phyloP scores from a whole-genome alignment of 2,888 invertebrate genomes.

The Brachyptera putata region DNA sequence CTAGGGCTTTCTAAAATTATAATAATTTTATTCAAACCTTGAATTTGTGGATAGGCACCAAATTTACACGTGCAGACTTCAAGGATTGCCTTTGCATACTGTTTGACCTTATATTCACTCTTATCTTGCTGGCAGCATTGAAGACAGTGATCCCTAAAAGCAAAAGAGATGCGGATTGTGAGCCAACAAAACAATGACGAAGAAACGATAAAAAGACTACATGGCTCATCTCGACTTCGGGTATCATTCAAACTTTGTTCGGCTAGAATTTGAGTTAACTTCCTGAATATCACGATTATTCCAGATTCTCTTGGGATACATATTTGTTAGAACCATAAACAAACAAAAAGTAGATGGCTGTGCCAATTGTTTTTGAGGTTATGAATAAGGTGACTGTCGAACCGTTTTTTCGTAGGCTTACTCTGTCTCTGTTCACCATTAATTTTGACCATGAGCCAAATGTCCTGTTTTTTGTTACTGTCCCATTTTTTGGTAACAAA shows the following conservation, averaged over 20 bases:
- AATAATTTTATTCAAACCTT: slow-evolving; percentile 60
- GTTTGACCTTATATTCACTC: slow-evolving; percentile 58
- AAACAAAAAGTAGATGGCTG: too few species aligned
- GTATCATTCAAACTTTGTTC: not conserved
- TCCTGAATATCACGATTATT: not conserved
- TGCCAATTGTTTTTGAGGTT: too few species aligned
- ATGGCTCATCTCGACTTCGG: not conserved
- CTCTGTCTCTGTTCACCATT: too few species aligned
- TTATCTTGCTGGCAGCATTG: slow-evolving; percentile 79
- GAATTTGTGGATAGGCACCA: slow-evolving; percentile 95
- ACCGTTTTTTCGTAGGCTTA: too few species aligned
- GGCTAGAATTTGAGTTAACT: not conserved
- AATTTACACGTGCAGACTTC: slow-evolving; percentile 99
- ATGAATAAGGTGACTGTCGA: too few species aligned
- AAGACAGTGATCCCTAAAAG: slow-evolving; percentile 60
- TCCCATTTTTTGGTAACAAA: too few species aligned
- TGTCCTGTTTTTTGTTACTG: too few species aligned
- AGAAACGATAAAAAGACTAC: not conserved
- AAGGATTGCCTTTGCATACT: slow-evolving; percentile 85
- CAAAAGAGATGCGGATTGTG: too few species aligned
- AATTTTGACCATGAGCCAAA: too few species aligned
- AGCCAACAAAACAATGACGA: slow-evolving; percentile 1
- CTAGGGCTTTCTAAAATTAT: too few species aligned
- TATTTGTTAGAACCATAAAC: too few species aligned
- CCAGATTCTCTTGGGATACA: not conserved